phyloP scores from a whole-genome alignment of 1,140 invertebrate genomes.

The Drosophila oshimai region DNA sequence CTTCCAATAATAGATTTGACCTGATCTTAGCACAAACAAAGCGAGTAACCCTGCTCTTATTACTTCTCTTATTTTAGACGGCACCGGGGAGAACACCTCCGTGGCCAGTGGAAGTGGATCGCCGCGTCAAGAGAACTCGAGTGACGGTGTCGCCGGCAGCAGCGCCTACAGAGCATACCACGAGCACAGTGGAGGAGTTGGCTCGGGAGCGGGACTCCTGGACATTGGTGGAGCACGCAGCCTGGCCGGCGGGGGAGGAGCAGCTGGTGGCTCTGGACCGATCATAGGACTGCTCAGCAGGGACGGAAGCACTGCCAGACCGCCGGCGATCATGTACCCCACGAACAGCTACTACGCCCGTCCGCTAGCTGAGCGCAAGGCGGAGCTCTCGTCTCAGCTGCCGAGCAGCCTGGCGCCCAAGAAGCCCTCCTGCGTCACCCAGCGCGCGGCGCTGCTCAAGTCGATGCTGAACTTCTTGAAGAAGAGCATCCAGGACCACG shows the following conservation, averaged over 20 bases:
- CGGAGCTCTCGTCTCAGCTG: constrained; percentile 55
- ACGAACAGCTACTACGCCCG: constrained; percentile 70
- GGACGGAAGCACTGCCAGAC: neutral
- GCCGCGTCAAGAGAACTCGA: constrained; percentile 58
- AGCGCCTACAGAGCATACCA: constrained; percentile 41
- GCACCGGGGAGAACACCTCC: constrained; percentile 53
- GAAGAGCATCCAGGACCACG: constrained; percentile 91
- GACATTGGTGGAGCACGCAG: neutral
- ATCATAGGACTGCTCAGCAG: neutral
- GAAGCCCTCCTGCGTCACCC: constrained; percentile 88
- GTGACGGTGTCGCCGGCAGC: constrained; percentile 13
- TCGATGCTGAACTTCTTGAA: constrained; percentile 96
- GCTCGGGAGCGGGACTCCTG: constrained; percentile 18
- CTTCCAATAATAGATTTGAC: neutral
- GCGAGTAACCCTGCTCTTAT: neutral
- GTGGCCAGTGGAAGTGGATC: constrained; percentile 58
- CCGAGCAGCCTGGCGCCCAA: constrained; percentile 67
- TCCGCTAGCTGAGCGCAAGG: constrained; percentile 67
- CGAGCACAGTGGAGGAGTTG: constrained; percentile 22
- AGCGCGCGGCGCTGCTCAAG: constrained; percentile 92
- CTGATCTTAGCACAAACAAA: neutral
- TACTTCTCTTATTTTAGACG: constrained; percentile 14
- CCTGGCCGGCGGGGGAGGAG: neutral
- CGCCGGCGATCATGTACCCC: constrained; percentile 48
- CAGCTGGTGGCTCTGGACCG: neutral